These are phyloP conservation scores for Oligia strigilis DNA, from an alignment of 2,888 invertebrate species.

Conservation along the genomic window DNA sequence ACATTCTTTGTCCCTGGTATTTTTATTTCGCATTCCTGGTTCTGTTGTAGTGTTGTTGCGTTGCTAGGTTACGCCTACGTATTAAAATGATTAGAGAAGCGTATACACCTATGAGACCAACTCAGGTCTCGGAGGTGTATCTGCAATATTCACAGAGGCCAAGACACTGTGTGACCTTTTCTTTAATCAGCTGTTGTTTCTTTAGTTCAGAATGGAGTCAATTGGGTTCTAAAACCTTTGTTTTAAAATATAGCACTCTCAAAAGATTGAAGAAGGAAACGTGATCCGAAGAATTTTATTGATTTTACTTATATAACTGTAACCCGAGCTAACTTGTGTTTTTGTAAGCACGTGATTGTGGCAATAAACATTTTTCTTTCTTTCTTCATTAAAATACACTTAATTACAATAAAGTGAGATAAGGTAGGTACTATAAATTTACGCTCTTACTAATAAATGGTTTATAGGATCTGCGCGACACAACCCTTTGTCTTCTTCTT, in stretches of 20 bases:
- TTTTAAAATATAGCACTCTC: neutral
- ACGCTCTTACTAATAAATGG: too few relatives aligned
- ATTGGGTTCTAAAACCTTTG: neutral
- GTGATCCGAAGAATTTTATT: neutral
- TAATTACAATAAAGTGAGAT: neutral
- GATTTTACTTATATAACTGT: too few relatives aligned
- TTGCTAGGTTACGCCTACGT: constrained; percentile 19
- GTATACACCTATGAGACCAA: neutral
- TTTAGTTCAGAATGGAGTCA: neutral
- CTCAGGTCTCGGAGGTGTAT: neutral
- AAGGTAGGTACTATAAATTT: too few relatives aligned
- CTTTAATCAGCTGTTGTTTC: constrained; percentile 10
- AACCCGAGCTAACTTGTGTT: too few relatives aligned
- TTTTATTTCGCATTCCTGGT: constrained; percentile 24
- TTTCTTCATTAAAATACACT: too few relatives aligned
- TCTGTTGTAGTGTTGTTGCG: too few relatives aligned
- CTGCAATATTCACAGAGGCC: constrained; percentile 6
- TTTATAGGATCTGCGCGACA: too few relatives aligned
- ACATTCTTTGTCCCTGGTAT: constrained; percentile 24
- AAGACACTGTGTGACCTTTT: constrained; percentile 1
- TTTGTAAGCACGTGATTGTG: too few relatives aligned
- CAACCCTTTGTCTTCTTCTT: too few relatives aligned
- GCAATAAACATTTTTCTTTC: too few relatives aligned
- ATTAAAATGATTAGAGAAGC: neutral
- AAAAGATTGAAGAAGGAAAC: neutral